Evolutionary conservation across 2,113 vertebrate genomes (phyloP).

Genomic region (Trogon melanurus): DNA sequence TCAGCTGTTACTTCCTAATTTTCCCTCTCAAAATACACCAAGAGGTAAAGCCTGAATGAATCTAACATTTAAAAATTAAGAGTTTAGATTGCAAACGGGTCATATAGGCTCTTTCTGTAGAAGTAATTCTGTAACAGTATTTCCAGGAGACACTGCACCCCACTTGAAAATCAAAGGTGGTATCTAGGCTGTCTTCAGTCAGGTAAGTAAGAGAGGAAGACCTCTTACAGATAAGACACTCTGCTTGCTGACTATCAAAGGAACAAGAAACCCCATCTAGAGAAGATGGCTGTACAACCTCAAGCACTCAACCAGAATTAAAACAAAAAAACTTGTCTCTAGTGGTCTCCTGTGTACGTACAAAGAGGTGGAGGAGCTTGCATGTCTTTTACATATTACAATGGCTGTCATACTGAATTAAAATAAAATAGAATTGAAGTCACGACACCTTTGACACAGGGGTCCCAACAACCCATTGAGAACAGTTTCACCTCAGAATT

Average conservation of each 20-base stretch:
- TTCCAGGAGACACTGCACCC: not conserved
- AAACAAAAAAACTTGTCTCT: not conserved
- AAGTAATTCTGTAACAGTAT: not conserved
- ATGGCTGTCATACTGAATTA: not conserved
- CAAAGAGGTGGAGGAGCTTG: not conserved
- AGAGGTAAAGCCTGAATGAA: not conserved
- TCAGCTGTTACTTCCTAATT: not conserved
- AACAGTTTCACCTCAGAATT: not conserved
- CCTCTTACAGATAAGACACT: not conserved
- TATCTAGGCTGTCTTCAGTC: not conserved
- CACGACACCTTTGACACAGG: not conserved
- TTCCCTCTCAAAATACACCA: not conserved
- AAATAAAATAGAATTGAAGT: not conserved
- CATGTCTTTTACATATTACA: not conserved
- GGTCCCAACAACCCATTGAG: not conserved
- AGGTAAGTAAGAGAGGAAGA: not conserved
- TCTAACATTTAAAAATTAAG: not conserved
- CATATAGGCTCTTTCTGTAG: not conserved
- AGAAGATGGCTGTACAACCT: slow-evolving; percentile 6
- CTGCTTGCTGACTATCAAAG: not conserved
- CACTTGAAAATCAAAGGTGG: not conserved
- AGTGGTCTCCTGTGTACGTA: not conserved
- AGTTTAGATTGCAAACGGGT: not conserved
- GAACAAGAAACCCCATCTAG: not conserved
- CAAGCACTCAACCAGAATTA: not conserved